Evolutionary conservation across 2,113 vertebrate species (phyloP), one percentile per base, ranked within the genome.

Genomic region (Genyomyrus donnyi): DNA sequence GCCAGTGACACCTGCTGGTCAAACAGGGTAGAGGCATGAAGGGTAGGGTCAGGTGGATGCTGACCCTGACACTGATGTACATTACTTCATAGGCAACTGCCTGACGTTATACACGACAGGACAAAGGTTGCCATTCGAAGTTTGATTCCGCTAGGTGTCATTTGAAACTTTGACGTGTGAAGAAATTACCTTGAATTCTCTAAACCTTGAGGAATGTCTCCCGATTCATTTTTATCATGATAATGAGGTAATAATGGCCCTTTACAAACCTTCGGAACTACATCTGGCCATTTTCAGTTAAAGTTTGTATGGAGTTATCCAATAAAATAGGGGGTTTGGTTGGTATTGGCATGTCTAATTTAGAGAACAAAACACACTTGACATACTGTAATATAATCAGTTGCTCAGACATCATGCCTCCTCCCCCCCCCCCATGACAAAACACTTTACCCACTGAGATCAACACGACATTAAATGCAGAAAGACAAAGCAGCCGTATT

Each of bases 51-150:
- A 49, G 10, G 11, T 11, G 48, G 13, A 15, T 52, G 13, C 50
- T 52, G 50, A 52, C 13, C 50, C 0, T 15, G 50, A 52, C 13
- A 52, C n/a, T 46, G 19, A 6, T 19, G 45, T 70, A 46, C 1
- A 70, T 86, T 86, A 86, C 70, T 90, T 90, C 89, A 86, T 45
- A n/a, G 5, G n/a, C 56, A 87, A 90, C 62, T 58, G 84, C 52
- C 24, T 2, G 3, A 27, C 2, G n/a, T 46, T 83, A 17, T 42
- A 45, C 1, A 42, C 15, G 7, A 24, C 45, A 10, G 9, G 45
- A 87, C 42, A 66, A 46, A 84, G 24, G 21, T 52, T 31, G 6
- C 19, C 10, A 89, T 90, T 90, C 62, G n/a, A 70, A 87, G 89
- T 90, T 66, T 17, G 11, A 70, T 90, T 86, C 66, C 77, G 3